Evolutionary conservation across 2,888 invertebrate species (phyloP), one percentile per base, ranked within the genome.

Genomic region (Drosophila ezoana): DNA sequence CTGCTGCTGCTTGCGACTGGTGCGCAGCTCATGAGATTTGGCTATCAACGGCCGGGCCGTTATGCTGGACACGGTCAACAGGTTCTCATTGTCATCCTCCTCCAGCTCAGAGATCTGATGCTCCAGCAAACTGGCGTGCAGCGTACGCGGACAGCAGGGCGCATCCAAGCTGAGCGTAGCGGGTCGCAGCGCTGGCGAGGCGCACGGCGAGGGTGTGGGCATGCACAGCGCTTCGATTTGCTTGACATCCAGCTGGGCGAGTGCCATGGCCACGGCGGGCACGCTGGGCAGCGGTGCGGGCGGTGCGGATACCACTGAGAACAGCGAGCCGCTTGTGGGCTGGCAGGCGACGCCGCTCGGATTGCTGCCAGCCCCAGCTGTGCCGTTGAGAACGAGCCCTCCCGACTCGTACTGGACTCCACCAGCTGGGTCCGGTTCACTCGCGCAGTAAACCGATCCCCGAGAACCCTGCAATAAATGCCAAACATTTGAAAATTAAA

Each of bases 21-120:
- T 45, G 72, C 95, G 91, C 53, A 95, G 91, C 75, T 95, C 95
- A 52, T 94, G 93, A 1, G 95, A 95, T 71, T 95, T 95, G 35
- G 95, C 95, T 76, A 95, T 94, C 83, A 95, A 92, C 35, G 95
- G 95, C 35, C 95, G 93, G 16, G 95, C 95, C 32, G 95, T 95
- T 77, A 95, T 94, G 70, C 95, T 95, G 20, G 95, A 95, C 51
- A 95, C 94, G 18, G 95, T 95, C 91, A 95, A 92, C 76, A 95
- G 92, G 64, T 95, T 95, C 90, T 95, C 95, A 87, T 95, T 95
- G 89, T 95, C 95, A 56, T 94, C 94, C 89, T 94, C 94, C 84
- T 95, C 95, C 76, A 92, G 87, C 79, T 92, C 92, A 59, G 92
- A 92, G 72, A 92, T 91, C 90, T 83, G 94, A 92, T 76, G 93